Base-by-base conservation (phyloP, 2,888 invertebrate genomes). In the Sepioteuthis lessoniana region DNA sequence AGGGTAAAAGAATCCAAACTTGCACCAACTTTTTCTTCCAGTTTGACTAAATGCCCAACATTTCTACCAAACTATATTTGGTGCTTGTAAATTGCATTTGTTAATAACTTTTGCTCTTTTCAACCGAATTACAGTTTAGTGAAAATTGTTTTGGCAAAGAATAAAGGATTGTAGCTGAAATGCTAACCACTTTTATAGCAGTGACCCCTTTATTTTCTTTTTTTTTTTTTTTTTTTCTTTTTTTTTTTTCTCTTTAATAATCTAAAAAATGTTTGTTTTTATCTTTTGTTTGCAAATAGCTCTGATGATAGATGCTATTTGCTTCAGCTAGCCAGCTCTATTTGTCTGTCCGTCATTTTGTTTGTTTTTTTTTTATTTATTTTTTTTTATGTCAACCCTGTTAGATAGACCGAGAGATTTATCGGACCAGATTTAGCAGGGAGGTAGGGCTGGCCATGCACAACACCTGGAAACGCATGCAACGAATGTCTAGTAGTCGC, bases 381-480 rank as follows among this genome's bases (percentile, higher is more conserved):
- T 42, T 42, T 42, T 42, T 42, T 42, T 42, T 42, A 76, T 76
- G 76, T 35, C 16, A 76, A 76, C 76, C 35, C 76, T 76, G 76
- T 76, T n/a, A 76, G 35, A 76, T 76, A 35, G 76, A 19, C 76
- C 13, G 76, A 76, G 16, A 76, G 35, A 76, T 76, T 76, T 76
- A 35, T 76, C 35, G 35, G 76, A 13, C 76, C 76, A 76, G n/a
- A n/a, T 76, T 76, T 35, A 76, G 1, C 76, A 76, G 76, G 55
- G 25, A 76, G 76, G 35, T 76, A 76, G 76, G 76, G 76, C 76
- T 76, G 92, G 92, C 92, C 92, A 92, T 92, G 92, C 92, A 92
- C 92, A 92, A 92, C 92, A 92, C 35, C 92, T 92, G 92, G 76
- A 76, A 92, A 92, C 92, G 92, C 92, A 92, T 92, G 92, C 92